A percentile compares a stretch with the other conserved stretches of the same genome.
phyloP scores from a whole-genome alignment of 2,797 vertebrate genomes.

The Danio jaintianensis region DNA sequence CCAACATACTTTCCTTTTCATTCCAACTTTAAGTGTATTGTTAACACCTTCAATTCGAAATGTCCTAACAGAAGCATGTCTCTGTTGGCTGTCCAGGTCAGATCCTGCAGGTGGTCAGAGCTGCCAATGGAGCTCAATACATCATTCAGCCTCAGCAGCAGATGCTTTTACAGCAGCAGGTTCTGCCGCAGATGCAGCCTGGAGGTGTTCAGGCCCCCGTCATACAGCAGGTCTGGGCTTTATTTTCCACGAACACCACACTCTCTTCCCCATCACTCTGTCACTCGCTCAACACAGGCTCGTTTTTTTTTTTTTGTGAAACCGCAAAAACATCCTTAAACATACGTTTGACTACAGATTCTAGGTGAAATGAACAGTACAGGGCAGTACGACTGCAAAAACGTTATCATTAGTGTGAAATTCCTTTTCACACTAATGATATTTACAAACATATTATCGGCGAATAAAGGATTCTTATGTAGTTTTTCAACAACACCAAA shows the following conservation, averaged over 20 bases:
- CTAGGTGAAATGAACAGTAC: no score
- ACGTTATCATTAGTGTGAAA: no score
- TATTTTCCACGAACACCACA: neutral
- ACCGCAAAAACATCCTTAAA: no score
- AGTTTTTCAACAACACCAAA: no score
- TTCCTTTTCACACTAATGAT: no score
- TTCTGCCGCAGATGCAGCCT: slow-evolving; percentile 92
- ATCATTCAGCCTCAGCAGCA: slow-evolving; percentile 94
- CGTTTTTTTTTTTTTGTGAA: no score
- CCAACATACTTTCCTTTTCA: rapidly evolving
- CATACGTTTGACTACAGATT: no score
- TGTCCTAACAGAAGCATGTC: neutral
- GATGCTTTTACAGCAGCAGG: slow-evolving; percentile 93
- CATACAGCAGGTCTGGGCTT: slow-evolving; percentile 91
- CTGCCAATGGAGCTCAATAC: slow-evolving; percentile 93
- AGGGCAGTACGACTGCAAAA: no score
- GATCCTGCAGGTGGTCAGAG: slow-evolving; percentile 93
- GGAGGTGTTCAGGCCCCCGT: slow-evolving; percentile 95
- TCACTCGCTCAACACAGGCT: no score
- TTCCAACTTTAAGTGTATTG: neutral
- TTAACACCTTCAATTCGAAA: neutral
- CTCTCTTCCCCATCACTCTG: no score
- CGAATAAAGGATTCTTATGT: no score
- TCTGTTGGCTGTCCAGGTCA: slow-evolving; percentile 81
- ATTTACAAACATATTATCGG: no score